Percentiles rank a stretch among this genome's conserved stretches.
Evolutionary conservation across 2,888 invertebrate species (phyloP).

Genomic region (Sinhomidia bicolor): DNA sequence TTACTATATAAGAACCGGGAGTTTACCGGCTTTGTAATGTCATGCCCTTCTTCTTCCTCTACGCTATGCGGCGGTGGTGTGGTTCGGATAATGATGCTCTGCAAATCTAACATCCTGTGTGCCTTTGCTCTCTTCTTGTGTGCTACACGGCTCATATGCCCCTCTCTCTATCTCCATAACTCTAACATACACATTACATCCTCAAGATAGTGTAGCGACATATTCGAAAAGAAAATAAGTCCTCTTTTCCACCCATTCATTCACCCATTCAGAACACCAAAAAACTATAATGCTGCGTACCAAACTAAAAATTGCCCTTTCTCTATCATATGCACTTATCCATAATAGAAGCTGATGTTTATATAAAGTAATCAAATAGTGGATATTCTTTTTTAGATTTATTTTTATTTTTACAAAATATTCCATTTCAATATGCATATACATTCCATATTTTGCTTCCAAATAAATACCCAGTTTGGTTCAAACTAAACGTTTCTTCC

Average conservation of each 20-base stretch:
- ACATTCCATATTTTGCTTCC: background rate
- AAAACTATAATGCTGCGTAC: too few relatives aligned
- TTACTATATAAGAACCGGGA: conserved; percentile 67
- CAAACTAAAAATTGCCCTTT: too few relatives aligned
- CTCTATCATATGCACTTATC: too few relatives aligned
- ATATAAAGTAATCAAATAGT: too few relatives aligned
- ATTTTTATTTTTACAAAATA: too few relatives aligned
- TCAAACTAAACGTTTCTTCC: conserved; percentile 7
- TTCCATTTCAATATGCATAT: background rate
- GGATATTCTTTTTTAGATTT: too few relatives aligned
- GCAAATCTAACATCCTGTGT: conserved; percentile 69
- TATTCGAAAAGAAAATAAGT: background rate
- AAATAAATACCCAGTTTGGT: background rate
- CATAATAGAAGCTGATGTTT: too few relatives aligned
- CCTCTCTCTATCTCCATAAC: background rate
- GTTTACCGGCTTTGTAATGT: conserved; percentile 72
- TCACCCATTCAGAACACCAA: conserved; percentile 59
- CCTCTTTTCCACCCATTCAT: conserved; percentile 60
- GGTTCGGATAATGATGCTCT: conserved; percentile 72
- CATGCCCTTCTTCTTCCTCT: conserved; percentile 64
- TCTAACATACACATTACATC: background rate
- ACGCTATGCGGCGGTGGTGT: conserved; percentile 60
- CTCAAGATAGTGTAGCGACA: background rate
- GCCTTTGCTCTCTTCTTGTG: conserved; percentile 14
- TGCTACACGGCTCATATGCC: conserved; percentile 9